Percentiles rank a stretch among this genome's conserved stretches.
These are phyloP conservation scores for Myzus persicae DNA, from an alignment of 1,140 invertebrate species.

Conservation along the genomic window DNA sequence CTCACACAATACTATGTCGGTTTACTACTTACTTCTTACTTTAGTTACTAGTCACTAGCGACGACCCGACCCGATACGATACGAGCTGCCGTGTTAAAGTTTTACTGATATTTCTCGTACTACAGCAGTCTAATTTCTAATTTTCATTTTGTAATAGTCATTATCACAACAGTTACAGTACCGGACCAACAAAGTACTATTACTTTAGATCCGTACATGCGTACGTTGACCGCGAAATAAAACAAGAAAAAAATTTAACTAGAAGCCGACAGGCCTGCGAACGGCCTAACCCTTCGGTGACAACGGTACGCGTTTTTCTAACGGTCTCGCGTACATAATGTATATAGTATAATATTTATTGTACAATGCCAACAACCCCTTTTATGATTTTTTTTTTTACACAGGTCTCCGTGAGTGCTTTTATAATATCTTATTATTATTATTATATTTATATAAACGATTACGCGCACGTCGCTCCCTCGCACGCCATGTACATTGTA, in stretches of 20 bases:
- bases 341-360: neutral
- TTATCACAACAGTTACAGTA: neutral
- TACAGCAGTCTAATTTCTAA: neutral
- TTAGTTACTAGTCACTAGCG: too few species aligned
- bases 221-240: neutral
- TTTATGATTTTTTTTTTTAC: neutral
- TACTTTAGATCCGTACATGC: neutral
- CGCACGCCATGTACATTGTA: neutral
- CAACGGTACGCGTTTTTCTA: neutral
- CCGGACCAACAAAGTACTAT: neutral
- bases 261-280: neutral
- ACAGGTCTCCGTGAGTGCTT: neutral
- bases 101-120: neutral
- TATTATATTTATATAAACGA: neutral
- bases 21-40: too few species aligned
- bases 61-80: neutral
- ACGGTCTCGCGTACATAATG: neutral
- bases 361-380: slow-evolving; percentile 23
- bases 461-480: neutral
- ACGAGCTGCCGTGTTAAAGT: neutral
- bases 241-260: neutral
- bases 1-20: neutral
- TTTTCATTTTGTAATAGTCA: too few species aligned
- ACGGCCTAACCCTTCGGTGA: neutral
- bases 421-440: neutral